These are phyloP conservation scores for Polydrusus cervinus DNA, from an alignment of 2,888 invertebrate species.

Conservation along the genomic window DNA sequence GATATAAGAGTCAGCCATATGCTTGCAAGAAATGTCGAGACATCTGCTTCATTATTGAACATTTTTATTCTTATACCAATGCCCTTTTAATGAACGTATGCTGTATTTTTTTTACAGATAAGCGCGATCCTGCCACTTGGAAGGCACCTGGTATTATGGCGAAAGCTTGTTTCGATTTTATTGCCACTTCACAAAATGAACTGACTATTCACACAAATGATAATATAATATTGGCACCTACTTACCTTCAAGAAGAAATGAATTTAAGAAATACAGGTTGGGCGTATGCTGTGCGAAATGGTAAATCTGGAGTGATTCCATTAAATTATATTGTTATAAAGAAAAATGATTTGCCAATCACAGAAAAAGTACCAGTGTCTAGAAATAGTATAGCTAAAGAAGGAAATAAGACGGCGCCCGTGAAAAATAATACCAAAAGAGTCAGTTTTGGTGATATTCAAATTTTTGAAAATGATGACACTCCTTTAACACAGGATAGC, in stretches of 20 bases:
- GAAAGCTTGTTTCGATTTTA: constrained; percentile 84
- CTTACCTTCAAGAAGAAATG: constrained; percentile 82
- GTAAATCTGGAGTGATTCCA: constrained; percentile 78
- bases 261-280: constrained; percentile 80
- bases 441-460: constrained; percentile 71
- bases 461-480: constrained; percentile 66
- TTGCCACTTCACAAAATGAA: constrained; percentile 82
- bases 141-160: constrained; percentile 78
- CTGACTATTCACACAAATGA: constrained; percentile 86
- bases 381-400: constrained; percentile 50
- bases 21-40: no score
- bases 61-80: no score
- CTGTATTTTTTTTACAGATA: constrained; percentile 64
- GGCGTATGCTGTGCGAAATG: constrained; percentile 78
- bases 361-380: constrained; percentile 55
- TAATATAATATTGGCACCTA: constrained; percentile 86
- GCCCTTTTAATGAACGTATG: no score
- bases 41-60: no score
- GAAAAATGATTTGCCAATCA: constrained; percentile 56
- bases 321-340: constrained; percentile 74
- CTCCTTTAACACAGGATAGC: constrained; percentile 29
- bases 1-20: no score
- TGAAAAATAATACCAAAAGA: constrained; percentile 65
- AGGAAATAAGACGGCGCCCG: constrained; percentile 38
- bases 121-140: constrained; percentile 80